These are phyloP conservation scores for Drosophila infuscata DNA, from an alignment of 2,888 invertebrate genomes.

Conservation along the genomic window DNA sequence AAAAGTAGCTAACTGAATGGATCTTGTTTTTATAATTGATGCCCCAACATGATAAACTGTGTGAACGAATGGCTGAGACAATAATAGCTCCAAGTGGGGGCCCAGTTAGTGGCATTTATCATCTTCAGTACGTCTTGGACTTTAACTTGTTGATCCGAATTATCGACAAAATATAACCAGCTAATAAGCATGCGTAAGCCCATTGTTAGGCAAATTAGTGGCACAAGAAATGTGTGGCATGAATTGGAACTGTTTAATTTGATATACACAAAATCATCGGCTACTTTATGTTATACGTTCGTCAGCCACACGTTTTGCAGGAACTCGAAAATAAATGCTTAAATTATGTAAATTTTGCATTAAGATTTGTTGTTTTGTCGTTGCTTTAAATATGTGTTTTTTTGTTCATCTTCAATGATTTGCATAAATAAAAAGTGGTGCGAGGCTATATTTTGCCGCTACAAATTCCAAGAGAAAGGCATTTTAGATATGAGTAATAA, in stretches of 20 bases:
- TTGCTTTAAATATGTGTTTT: constrained; percentile 14
- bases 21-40: constrained; percentile 14
- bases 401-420: constrained; percentile 19
- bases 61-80: constrained; percentile 54
- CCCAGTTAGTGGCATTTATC: constrained; percentile 49
- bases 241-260: constrained; percentile 23
- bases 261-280: constrained; percentile 33
- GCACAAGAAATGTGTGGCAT: constrained; percentile 33
- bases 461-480: constrained; percentile 49
- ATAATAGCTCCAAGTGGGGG: constrained; percentile 4
- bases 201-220: constrained; percentile 72
- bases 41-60: constrained; percentile 58
- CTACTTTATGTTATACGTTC: constrained; percentile 43
- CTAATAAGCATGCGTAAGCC: constrained; percentile 64
- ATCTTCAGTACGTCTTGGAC: constrained; percentile 21
- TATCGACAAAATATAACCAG: constrained; percentile 49
- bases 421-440: constrained; percentile 15
- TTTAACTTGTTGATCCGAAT: constrained; percentile 45
- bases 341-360: constrained; percentile 70
- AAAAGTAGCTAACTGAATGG: background rate
- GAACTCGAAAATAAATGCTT: constrained; percentile 66
- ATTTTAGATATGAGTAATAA: constrained; percentile 42
- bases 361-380: constrained; percentile 50
- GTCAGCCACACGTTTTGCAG: constrained; percentile 41
- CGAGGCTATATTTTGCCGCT: constrained; percentile 24